phyloP scores from a whole-genome alignment of 2,888 invertebrate species.

The Drosophila subsilvestris region DNA sequence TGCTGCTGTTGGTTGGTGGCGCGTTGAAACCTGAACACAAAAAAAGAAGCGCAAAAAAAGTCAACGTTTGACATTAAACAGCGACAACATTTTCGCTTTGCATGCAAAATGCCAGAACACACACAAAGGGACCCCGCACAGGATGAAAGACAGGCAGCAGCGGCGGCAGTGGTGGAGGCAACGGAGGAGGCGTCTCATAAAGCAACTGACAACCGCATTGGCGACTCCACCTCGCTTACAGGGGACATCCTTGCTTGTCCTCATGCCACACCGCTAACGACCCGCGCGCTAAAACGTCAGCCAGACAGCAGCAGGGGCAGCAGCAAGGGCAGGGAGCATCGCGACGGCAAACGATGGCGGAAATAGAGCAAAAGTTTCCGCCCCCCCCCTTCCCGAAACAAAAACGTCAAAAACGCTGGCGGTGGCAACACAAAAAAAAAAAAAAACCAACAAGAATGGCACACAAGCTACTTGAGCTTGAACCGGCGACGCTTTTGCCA shows the following conservation, averaged over 20 bases:
- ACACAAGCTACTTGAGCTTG: slow-evolving; percentile 76
- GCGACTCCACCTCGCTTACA: slow-evolving; percentile 15
- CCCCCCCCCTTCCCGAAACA: slow-evolving; percentile 17
- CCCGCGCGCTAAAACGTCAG: slow-evolving; percentile 70
- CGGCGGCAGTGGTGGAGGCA: background rate
- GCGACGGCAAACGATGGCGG: slow-evolving; percentile 53
- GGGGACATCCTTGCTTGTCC: slow-evolving; percentile 22
- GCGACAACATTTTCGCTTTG: slow-evolving; percentile 77
- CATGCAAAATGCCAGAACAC: slow-evolving; percentile 71
- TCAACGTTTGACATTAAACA: slow-evolving; percentile 78
- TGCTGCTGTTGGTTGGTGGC: slow-evolving; percentile 27
- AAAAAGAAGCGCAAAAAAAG: slow-evolving; percentile 34
- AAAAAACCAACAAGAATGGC: slow-evolving; percentile 56
- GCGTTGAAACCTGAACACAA: background rate
- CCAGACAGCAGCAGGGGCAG: slow-evolving; percentile 48
- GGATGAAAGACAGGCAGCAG: slow-evolving; percentile 39
- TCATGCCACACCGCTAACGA: slow-evolving; percentile 52
- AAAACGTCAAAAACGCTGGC: slow-evolving; percentile 29
- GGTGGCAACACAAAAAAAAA: slow-evolving; percentile 5
- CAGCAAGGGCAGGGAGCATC: background rate
- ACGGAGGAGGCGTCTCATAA: slow-evolving; percentile 60
- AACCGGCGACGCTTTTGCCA: slow-evolving; percentile 46
- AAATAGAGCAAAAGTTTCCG: slow-evolving; percentile 77
- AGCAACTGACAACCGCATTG: slow-evolving; percentile 69
- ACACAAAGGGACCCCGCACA: slow-evolving; percentile 62